Evolutionary conservation across 2,113 vertebrate species (phyloP), one percentile per base, ranked within the genome.

Genomic region (Sinocyclocheilus grahami): DNA sequence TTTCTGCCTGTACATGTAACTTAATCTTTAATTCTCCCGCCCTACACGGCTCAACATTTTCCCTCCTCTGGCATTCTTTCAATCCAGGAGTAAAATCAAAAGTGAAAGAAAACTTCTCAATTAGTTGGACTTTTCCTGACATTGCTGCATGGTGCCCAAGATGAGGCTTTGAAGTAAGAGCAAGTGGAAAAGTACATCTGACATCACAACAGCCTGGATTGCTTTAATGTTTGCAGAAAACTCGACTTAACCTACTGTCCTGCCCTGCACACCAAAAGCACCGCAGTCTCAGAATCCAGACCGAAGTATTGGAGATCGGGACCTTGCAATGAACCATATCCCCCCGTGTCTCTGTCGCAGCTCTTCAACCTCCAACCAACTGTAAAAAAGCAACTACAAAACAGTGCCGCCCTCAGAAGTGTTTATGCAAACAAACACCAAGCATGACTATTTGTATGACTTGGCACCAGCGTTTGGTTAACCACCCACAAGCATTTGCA

Each of bases 381-480:
- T 80, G 74, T 79, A 10, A 46, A 46, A 10, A 46, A 46, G 9
- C 96, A 97, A 37, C n/a, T 30, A 27, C 60, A 81, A 85, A 81
- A 90, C 94, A 93, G 94, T 95, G 95, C 97, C 96, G 95, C 96
- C 96, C 96, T 97, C 97, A 97, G 97, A 98, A 98, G 96, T 97
- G 96, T 97, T 98, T 97, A 98, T 97, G 96, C 95, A 98, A 97
- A 97, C 96, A 98, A 97, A 98, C 96, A 97, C 96, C 95, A 96
- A 96, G 96, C 93, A 81, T 90, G 53, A 20, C 55, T 80, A 62
- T 96, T 95, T 97, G 97, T 98, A 98, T 97, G 96, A 96, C 96
- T 97, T 97, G 97, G 97, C 97, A 97, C 93, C 93, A 93, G 94
- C 95, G 95, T 94, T 94, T 95, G 95, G 94, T 96, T 96, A 97